Percentiles rank a stretch among this genome's conserved stretches.
These are phyloP conservation scores for Anhinga anhinga DNA, from an alignment of 2,113 vertebrate genomes.

Conservation along the genomic window DNA sequence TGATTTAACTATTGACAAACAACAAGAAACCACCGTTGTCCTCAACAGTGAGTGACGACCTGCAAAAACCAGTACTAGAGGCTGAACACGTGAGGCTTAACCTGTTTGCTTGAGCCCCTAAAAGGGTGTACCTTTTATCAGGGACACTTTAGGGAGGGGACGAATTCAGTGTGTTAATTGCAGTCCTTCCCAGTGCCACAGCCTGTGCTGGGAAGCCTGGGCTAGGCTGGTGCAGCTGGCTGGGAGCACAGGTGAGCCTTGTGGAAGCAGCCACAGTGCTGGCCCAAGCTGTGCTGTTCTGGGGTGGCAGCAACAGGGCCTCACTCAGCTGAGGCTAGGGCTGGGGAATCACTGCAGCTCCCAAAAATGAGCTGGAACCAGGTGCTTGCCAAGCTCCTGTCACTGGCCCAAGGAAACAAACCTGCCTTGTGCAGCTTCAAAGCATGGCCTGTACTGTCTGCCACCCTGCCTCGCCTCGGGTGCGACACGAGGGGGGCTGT, in stretches of 20 bases:
- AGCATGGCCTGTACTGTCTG: not conserved
- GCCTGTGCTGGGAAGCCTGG: not conserved
- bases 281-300: not conserved
- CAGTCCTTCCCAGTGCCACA: not conserved
- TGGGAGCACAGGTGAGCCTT: not conserved
- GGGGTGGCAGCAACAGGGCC: not conserved
- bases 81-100: rapidly evolving
- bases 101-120: not conserved
- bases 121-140: not conserved
- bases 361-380: not conserved
- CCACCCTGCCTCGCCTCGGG: not conserved
- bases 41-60: rapidly evolving
- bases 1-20: not conserved
- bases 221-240: not conserved
- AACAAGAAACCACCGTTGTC: not conserved
- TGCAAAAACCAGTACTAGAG: not conserved
- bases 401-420: not conserved
- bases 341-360: not conserved
- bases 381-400: not conserved
- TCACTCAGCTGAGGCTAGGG: not conserved
- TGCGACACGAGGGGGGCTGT: not conserved
- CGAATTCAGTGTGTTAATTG: not conserved
- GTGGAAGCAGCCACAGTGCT: not conserved
- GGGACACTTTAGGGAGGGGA: not conserved
- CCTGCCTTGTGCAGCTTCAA: not conserved